Evolutionary conservation across 2,797 vertebrate genomes (phyloP).

Genomic region (Paguma larvata): DNA sequence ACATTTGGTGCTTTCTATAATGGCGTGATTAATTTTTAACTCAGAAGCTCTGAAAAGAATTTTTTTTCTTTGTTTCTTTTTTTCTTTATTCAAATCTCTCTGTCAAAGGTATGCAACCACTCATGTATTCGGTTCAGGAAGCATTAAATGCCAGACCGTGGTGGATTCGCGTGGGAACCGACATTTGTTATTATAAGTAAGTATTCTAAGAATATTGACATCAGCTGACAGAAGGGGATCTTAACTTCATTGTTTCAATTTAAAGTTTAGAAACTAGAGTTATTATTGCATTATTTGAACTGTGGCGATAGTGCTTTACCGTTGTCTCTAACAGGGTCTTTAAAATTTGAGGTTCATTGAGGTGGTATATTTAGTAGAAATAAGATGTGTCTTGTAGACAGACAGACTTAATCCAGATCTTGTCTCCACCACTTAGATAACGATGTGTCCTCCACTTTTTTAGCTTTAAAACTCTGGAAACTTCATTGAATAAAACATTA

Average conservation of each 20-base stretch:
- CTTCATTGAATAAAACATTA: constrained; percentile 12
- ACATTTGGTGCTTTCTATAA: constrained; percentile 43
- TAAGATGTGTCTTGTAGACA: not conserved
- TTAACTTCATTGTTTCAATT: not conserved
- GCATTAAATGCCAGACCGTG: constrained; percentile 94
- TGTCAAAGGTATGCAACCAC: constrained; percentile 96
- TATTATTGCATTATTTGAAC: not conserved
- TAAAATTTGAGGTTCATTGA: constrained; percentile 38
- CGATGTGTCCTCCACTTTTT: not conserved
- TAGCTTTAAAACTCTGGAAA: not conserved
- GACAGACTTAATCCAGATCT: not conserved
- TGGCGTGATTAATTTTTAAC: constrained; percentile 53
- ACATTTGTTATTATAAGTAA: constrained; percentile 99
- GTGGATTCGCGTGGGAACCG: constrained; percentile 96
- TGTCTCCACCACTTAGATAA: not conserved
- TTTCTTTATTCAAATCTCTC: not conserved
- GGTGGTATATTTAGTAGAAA: not conserved
- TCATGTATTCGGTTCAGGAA: constrained; percentile 99
- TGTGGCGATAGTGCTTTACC: not conserved
- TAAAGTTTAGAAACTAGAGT: not conserved
- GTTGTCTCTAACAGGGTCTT: constrained; percentile 44
- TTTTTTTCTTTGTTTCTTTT: not conserved
- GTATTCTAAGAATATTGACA: constrained; percentile 76
- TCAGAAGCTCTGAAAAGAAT: constrained; percentile 45
- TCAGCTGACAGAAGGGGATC: not conserved